These are phyloP conservation scores for Phodopus roborovskii DNA, from an alignment of 2,113 vertebrate genomes.

Conservation along the genomic window DNA sequence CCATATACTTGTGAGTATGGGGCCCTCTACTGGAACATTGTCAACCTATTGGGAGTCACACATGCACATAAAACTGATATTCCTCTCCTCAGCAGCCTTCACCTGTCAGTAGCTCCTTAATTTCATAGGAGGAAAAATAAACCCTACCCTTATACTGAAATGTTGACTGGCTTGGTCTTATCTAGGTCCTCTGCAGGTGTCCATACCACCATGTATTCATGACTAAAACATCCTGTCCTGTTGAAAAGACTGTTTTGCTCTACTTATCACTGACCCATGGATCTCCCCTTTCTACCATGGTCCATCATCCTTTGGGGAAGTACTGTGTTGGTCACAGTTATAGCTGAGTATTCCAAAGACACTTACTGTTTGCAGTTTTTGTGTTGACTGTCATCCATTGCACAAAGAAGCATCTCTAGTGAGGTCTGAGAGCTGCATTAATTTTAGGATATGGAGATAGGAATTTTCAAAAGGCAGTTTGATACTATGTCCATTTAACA, in stretches of 20 bases:
- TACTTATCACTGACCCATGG: too few relatives aligned
- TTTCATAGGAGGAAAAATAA: neutral
- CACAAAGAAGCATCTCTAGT: neutral
- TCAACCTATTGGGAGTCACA: neutral
- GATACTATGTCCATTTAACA: neutral
- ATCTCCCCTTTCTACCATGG: neutral
- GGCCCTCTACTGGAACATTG: neutral
- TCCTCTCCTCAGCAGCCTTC: neutral
- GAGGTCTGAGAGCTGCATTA: neutral
- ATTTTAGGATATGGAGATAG: neutral
- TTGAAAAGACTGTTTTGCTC: neutral
- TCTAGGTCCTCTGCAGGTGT: neutral
- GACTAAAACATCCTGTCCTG: neutral
- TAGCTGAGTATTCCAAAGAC: neutral
- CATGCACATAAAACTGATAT: neutral
- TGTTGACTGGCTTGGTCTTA: neutral
- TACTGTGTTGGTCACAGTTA: neutral
- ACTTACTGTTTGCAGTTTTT: neutral
- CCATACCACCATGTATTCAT: neutral
- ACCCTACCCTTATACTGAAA: too few relatives aligned
- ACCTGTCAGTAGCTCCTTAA: neutral
- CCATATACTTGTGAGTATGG: neutral
- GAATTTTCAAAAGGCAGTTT: neutral
- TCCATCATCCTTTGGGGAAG: neutral
- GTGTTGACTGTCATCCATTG: neutral